A percentile compares a stretch with the other conserved stretches of the same genome.
Evolutionary conservation across 1,140 invertebrate species (phyloP).

Genomic region (Sycophila sp.): DNA sequence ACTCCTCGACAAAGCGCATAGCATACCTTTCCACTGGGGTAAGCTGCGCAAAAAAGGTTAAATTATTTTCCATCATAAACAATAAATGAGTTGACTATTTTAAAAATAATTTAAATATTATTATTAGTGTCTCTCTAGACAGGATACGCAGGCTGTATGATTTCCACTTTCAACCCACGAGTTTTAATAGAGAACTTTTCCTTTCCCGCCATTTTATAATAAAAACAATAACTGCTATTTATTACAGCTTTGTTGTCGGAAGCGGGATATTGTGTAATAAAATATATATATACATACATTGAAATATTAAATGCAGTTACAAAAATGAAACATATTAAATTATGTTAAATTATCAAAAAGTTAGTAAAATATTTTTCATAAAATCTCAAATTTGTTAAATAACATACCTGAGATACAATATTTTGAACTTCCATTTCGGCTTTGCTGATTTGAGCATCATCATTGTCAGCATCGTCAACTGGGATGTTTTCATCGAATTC

Average conservation of each 20-base stretch:
- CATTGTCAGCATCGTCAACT: constrained; percentile 77
- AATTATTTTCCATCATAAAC: background rate
- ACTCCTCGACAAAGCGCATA: constrained; percentile 88
- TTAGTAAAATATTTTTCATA: constrained; percentile 13
- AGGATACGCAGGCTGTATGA: constrained; percentile 29
- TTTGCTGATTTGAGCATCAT: constrained; percentile 76
- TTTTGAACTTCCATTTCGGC: constrained; percentile 85
- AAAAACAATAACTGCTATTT: constrained; percentile 21
- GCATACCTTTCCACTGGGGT: constrained; percentile 93
- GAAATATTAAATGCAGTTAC: constrained; percentile 17
- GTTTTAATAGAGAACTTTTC: constrained; percentile 36
- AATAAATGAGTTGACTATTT: background rate
- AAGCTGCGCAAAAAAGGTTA: constrained; percentile 70
- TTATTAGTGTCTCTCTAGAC: constrained; percentile 26
- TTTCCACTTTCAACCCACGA: constrained; percentile 35
- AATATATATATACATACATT: constrained; percentile 5
- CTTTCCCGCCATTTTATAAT: constrained; percentile 26
- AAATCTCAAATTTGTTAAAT: background rate
- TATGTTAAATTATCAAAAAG: too few relatives aligned
- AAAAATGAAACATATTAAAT: constrained; percentile 7
- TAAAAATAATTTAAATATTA: background rate
- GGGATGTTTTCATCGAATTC: constrained; percentile 98
- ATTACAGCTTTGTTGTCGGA: constrained; percentile 30
- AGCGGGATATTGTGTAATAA: constrained; percentile 9
- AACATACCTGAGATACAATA: constrained; percentile 82